phyloP scores from a whole-genome alignment of 1,140 invertebrate genomes.

The Tetramorium alpestre region DNA sequence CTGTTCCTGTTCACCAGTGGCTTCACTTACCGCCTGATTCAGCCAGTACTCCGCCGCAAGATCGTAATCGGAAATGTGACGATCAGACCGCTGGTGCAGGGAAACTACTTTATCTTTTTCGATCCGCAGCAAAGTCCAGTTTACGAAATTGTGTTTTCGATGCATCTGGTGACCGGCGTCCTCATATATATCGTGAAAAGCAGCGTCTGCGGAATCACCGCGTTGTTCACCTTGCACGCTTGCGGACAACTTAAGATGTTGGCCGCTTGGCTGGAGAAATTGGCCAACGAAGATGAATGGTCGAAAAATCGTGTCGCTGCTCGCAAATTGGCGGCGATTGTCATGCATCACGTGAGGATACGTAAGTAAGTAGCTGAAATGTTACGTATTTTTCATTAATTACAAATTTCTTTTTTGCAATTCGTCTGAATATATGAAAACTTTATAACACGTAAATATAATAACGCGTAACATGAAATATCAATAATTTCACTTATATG shows the following conservation, averaged over 20 bases:
- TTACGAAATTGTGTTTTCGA: conserved; percentile 66
- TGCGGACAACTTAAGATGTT: conserved; percentile 64
- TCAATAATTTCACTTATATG: neutral
- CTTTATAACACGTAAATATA: neutral
- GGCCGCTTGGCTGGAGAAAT: conserved; percentile 21
- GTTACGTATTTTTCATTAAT: neutral
- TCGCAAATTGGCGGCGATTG: conserved; percentile 63
- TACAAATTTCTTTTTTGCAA: neutral
- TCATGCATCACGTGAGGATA: conserved; percentile 69
- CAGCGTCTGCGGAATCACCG: conserved; percentile 52
- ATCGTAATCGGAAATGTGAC: conserved; percentile 39
- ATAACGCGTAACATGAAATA: neutral
- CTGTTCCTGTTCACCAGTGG: conserved; percentile 57
- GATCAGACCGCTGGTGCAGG: conserved; percentile 38
- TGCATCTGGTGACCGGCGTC: conserved; percentile 31
- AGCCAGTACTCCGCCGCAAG: conserved; percentile 53
- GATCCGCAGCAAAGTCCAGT: conserved; percentile 44
- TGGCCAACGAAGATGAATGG: neutral
- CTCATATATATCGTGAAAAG: conserved; percentile 33
- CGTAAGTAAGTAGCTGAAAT: conserved; percentile 24
- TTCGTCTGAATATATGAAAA: neutral
- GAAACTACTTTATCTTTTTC: conserved; percentile 52
- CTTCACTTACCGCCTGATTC: conserved; percentile 54
- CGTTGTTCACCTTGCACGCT: conserved; percentile 56
- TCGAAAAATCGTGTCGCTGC: neutral